Evolutionary conservation across 2,888 invertebrate species (phyloP), one percentile per base, ranked within the genome.

Genomic region (Scrobipalpa atriplicella): DNA sequence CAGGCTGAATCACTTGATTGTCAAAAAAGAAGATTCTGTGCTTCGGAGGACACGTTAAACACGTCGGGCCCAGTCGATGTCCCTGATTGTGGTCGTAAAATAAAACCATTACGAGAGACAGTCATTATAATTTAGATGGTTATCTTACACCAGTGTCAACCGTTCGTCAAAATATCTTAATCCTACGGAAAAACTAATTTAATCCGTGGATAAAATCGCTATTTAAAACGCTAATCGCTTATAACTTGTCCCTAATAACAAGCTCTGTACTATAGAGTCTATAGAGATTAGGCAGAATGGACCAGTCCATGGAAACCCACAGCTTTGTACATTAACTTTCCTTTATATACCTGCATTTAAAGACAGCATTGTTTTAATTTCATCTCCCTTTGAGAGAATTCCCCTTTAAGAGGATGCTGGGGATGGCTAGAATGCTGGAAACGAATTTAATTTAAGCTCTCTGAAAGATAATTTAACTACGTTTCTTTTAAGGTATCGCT

Each of bases 311-410:
- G 81, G 82, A 84, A 85, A 82, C 84, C 85, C 83, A 80, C 82
- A 80, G 86, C 86, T 86, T 83, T 87, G 81, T 85, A 85, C 87
- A 88, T 89, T 90, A 89, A 88, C 87, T 89, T 87, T 82, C 85
- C 84, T 84, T 29, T 85, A 85, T 87, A 80, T 84, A 86, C 86
- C 83, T 88, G 86, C 85, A 85, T 85, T 86, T 87, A 85, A 87
- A 89, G 85, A 85, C 84, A 82, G 78, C 78, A 77, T 80, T 79
- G 79, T 61, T 83, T 83, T 83, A 78, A 81, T 82, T 80, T 83
- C 78, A 81, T 81, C 80, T 75, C 77, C 74, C 73, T 73, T 72
- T 71, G 75, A 72, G 75, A 72, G 75, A 71, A 72, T 76, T 77
- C 75, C 75, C 74, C 72, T 70, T 66, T 39, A 69, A 68, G 66